Percentiles rank a stretch among this genome's conserved stretches.
Evolutionary conservation across 1,140 invertebrate genomes (phyloP).

Genomic region (Drosophila mayri): DNA sequence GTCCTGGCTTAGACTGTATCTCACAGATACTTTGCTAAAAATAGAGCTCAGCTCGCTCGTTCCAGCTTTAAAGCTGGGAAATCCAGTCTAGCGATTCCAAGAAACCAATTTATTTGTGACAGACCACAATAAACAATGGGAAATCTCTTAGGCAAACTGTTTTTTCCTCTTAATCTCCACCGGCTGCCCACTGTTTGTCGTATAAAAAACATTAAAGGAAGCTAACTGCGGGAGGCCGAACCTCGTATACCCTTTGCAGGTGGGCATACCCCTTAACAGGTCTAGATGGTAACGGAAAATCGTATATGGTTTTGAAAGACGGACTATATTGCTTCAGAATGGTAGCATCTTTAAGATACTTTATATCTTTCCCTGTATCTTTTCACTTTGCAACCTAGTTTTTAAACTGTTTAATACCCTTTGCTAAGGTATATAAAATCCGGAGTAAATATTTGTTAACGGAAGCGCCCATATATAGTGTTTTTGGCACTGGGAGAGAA

Average conservation of each 20-base stretch:
- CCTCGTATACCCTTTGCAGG: neutral
- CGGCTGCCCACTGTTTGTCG: constrained; percentile 52
- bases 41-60: constrained; percentile 1
- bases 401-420: neutral
- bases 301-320: neutral
- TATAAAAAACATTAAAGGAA: constrained; percentile 26
- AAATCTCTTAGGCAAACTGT: constrained; percentile 65
- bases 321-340: neutral
- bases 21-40: constrained; percentile 11
- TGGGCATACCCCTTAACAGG: neutral
- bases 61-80: constrained; percentile 23
- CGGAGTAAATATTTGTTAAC: constrained; percentile 63
- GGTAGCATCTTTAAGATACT: neutral
- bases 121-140: constrained; percentile 47
- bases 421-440: constrained; percentile 25
- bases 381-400: neutral
- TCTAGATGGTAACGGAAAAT: neutral
- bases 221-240: neutral
- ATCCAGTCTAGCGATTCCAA: constrained; percentile 28
- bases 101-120: constrained; percentile 49
- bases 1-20: neutral
- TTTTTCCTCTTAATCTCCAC: constrained; percentile 66
- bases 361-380: neutral
- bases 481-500: constrained; percentile 24
- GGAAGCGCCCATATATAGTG: constrained; percentile 52